These are phyloP conservation scores for Drosophila atripex DNA, from an alignment of 2,888 invertebrate genomes.

Conservation along the genomic window DNA sequence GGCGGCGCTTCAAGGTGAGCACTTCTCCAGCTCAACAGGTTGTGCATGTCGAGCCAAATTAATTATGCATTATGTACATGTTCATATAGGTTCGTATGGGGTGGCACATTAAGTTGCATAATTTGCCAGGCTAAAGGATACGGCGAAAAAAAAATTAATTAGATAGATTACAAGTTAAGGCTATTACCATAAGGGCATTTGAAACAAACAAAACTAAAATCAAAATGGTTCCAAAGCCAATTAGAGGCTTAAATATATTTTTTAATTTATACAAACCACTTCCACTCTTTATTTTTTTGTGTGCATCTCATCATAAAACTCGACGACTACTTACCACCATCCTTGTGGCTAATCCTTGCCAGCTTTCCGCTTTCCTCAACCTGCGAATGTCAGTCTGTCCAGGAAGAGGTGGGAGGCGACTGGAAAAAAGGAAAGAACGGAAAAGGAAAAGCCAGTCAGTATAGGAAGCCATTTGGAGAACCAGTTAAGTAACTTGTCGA, in stretches of 20 bases:
- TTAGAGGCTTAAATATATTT: background rate
- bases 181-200: background rate
- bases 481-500: slow-evolving; percentile 72
- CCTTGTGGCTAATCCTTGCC: slow-evolving; percentile 31
- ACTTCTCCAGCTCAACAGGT: slow-evolving; percentile 65
- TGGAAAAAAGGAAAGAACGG: slow-evolving; percentile 5
- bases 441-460: slow-evolving; percentile 46
- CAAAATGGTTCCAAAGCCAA: background rate
- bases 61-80: slow-evolving; percentile 74
- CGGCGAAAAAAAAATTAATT: slow-evolving; percentile 8
- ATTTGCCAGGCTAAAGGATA: slow-evolving; percentile 41
- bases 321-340: slow-evolving; percentile 51
- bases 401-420: slow-evolving; percentile 13
- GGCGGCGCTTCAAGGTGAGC: slow-evolving; percentile 35
- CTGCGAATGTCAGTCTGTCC: background rate
- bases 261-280: background rate
- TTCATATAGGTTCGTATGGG: slow-evolving; percentile 55
- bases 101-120: slow-evolving; percentile 78
- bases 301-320: slow-evolving; percentile 15
- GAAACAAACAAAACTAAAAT: no score
- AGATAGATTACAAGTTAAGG: background rate
- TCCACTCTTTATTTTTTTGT: background rate
- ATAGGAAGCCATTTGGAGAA: slow-evolving; percentile 57
- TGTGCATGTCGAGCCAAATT: slow-evolving; percentile 76
- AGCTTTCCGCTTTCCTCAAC: slow-evolving; percentile 10